phyloP scores from a whole-genome alignment of 2,797 vertebrate species.

The Argyrosomus regius region DNA sequence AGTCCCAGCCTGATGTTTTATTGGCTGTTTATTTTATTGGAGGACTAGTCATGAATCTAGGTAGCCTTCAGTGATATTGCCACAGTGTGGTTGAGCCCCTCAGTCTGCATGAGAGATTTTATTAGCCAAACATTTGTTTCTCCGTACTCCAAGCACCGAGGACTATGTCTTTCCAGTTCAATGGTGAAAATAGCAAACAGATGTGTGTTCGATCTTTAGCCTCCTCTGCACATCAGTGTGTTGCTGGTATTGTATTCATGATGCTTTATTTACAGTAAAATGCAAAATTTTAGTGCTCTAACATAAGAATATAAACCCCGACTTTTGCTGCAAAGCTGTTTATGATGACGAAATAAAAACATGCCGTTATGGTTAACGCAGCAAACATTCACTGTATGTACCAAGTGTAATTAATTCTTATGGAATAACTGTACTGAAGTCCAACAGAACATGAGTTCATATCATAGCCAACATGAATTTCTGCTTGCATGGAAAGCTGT shows the following conservation, averaged over 20 bases:
- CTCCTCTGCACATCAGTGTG: conserved; percentile 36
- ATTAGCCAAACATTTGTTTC: conserved; percentile 86
- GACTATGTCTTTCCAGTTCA: conserved; percentile 75
- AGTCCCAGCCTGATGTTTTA: conserved; percentile 80
- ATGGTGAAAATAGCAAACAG: conserved; percentile 81
- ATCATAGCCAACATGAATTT: conserved; percentile 62
- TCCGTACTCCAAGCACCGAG: conserved; percentile 59
- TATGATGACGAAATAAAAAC: conserved; percentile 31
- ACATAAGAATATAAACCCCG: background rate
- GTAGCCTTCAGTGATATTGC: conserved; percentile 83
- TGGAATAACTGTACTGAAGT: conserved; percentile 59
- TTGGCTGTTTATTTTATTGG: conserved; percentile 87
- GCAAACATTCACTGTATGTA: conserved; percentile 31
- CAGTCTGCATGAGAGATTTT: conserved; percentile 81
- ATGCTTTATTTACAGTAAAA: conserved; percentile 50
- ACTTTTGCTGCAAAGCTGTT: conserved; percentile 29
- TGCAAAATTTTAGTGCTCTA: conserved; percentile 17
- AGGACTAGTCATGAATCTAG: conserved; percentile 82
- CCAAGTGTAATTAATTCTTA: conserved; percentile 61
- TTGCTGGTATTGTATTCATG: conserved; percentile 37
- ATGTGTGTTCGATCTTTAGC: conserved; percentile 69
- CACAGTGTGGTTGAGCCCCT: conserved; percentile 75
- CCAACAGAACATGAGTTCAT: conserved; percentile 64
- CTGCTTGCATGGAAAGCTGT: conserved; percentile 60
- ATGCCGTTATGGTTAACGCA: conserved; percentile 15